phyloP scores from a whole-genome alignment of 2,113 vertebrate genomes.

The Heloderma charlesbogerti region DNA sequence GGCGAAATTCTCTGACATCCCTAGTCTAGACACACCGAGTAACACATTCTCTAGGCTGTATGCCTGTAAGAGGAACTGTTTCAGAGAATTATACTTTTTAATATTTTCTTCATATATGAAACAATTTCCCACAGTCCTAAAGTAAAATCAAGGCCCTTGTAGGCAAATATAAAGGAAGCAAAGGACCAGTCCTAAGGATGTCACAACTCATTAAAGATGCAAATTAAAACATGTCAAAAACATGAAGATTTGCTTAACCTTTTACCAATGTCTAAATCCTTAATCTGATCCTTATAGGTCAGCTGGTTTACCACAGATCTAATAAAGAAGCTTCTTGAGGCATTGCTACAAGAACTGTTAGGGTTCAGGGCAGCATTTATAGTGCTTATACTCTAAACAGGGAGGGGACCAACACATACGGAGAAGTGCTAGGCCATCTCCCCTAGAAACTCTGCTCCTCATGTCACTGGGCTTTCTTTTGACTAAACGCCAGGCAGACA shows the following conservation, averaged over 20 bases:
- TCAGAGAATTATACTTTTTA: background rate
- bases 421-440: background rate
- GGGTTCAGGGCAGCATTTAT: conserved; percentile 42
- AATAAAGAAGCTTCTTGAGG: conserved; percentile 56
- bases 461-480: background rate
- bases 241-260: conserved; percentile 67
- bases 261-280: conserved; percentile 66
- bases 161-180: conserved; percentile 47
- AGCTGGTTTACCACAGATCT: conserved; percentile 55
- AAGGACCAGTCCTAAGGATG: conserved; percentile 49
- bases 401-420: no score
- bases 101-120: background rate
- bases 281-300: conserved; percentile 68
- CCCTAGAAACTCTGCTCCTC: background rate
- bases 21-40: background rate
- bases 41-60: background rate
- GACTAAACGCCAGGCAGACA: background rate
- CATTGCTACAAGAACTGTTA: conserved; percentile 32
- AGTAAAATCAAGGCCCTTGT: conserved; percentile 15
- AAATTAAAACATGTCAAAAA: conserved; percentile 75
- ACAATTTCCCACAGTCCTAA: background rate
- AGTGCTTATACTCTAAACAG: background rate
- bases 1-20: no score
- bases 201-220: conserved; percentile 73
- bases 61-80: background rate